These are phyloP conservation scores for Eupithecia insigniata DNA, from an alignment of 2,888 invertebrate genomes.

Conservation along the genomic window DNA sequence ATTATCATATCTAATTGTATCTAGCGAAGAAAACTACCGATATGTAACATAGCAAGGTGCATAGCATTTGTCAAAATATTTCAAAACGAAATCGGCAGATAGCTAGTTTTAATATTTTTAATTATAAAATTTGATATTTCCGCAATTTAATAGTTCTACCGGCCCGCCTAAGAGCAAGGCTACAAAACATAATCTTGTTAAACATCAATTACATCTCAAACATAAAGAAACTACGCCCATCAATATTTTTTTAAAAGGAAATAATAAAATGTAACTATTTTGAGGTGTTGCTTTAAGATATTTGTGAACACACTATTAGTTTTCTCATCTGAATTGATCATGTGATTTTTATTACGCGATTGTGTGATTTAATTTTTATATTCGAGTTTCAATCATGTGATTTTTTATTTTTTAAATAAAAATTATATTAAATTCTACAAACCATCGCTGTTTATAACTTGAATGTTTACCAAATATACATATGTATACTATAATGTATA, in stretches of 20 bases:
- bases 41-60: background rate
- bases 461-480: no score
- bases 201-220: constrained; percentile 47
- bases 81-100: constrained; percentile 35
- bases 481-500: no score
- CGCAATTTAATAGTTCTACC: constrained; percentile 19
- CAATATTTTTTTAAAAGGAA: constrained; percentile 68
- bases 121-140: constrained; percentile 12
- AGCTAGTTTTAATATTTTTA: constrained; percentile 18
- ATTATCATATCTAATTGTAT: background rate
- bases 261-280: constrained; percentile 29
- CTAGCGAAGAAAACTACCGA: background rate
- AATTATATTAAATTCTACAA: background rate
- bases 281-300: background rate
- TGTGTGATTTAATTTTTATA: no score
- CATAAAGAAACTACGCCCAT: constrained; percentile 63
- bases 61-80: background rate
- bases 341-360: no score
- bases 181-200: constrained; percentile 39
- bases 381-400: no score
- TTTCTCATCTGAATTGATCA: no score
- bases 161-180: constrained; percentile 19
- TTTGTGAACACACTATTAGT: background rate
- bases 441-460: background rate
- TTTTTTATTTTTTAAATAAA: background rate